These are phyloP conservation scores for Phyllotreta striolata DNA, from an alignment of 2,888 invertebrate genomes.

Conservation along the genomic window DNA sequence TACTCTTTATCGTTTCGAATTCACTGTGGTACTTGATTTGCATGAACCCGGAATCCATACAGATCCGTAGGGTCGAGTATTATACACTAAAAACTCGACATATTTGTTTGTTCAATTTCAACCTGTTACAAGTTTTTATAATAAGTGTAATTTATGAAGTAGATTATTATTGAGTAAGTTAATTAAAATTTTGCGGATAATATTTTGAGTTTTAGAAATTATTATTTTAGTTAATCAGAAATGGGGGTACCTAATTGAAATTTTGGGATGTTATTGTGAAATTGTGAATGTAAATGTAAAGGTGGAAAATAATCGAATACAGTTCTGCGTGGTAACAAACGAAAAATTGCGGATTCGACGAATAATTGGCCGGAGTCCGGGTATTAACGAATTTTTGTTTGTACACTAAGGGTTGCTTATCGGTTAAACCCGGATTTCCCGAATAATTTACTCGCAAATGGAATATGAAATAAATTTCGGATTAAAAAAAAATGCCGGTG, in stretches of 20 bases:
- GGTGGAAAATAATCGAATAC: neutral
- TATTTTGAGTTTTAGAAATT: too few species aligned
- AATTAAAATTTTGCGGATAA: too few species aligned
- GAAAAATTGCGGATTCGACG: slow-evolving; percentile 12
- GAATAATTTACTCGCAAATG: slow-evolving; percentile 12
- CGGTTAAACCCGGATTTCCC: slow-evolving; percentile 5
- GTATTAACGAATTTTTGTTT: slow-evolving; percentile 11
- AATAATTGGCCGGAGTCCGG: slow-evolving; percentile 7
- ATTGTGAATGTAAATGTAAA: too few species aligned
- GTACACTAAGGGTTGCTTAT: slow-evolving; percentile 8
- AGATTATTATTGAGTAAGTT: too few species aligned
- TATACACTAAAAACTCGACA: too few species aligned
- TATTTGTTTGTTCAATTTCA: too few species aligned
- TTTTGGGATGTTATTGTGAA: too few species aligned
- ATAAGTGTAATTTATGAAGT: too few species aligned
- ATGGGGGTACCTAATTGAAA: too few species aligned
- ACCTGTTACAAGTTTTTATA: too few species aligned
- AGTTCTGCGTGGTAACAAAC: neutral
- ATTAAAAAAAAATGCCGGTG: neutral
- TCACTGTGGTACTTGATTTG: slow-evolving; percentile 20
- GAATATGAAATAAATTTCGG: slow-evolving; percentile 10
- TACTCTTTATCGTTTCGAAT: slow-evolving; percentile 24
- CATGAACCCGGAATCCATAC: neutral
- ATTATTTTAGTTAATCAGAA: too few species aligned
- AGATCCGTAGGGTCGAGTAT: too few species aligned